Evolutionary conservation across 1,140 invertebrate species (phyloP).

Genomic region (Euwallacea similis): DNA sequence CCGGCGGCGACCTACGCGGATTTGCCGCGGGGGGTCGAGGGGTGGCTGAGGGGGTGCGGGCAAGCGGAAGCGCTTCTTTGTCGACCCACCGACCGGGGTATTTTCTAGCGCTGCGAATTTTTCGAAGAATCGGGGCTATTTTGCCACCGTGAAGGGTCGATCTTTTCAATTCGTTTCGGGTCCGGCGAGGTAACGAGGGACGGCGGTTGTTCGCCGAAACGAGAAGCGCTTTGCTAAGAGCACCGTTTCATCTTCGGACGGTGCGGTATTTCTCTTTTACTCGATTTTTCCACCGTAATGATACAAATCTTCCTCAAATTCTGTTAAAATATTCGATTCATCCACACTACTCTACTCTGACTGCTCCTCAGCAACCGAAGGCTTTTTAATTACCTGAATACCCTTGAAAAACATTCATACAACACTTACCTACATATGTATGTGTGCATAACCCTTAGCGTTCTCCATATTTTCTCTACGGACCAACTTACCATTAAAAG

Average conservation of each 20-base stretch:
- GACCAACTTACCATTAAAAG: too few relatives aligned
- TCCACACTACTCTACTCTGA: too few relatives aligned
- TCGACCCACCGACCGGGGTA: conserved; percentile 2
- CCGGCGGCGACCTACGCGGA: conserved; percentile 26
- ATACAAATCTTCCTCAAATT: too few relatives aligned
- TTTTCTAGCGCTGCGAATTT: conserved; percentile 15
- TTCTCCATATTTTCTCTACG: too few relatives aligned
- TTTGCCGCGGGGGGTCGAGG: conserved; percentile 23
- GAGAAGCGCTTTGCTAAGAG: not conserved
- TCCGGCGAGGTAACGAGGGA: conserved; percentile 14
- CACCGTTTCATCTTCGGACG: not conserved
- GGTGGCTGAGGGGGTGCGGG: not conserved
- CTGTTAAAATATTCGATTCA: too few relatives aligned
- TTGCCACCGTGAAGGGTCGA: conserved; percentile 13
- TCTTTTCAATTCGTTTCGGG: conserved; percentile 3
- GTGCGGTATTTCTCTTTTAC: too few relatives aligned
- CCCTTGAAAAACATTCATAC: too few relatives aligned
- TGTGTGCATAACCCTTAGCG: too few relatives aligned
- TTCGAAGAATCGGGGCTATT: conserved; percentile 7
- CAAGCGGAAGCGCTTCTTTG: conserved; percentile 8
- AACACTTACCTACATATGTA: too few relatives aligned
- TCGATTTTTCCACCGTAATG: too few relatives aligned
- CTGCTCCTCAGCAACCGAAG: too few relatives aligned
- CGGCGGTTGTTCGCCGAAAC: conserved; percentile 1
- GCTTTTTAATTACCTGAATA: too few relatives aligned